Evolutionary conservation across 2,113 vertebrate genomes (phyloP), one percentile per base, ranked within the genome.

Genomic region (Thymallus thymallus): DNA sequence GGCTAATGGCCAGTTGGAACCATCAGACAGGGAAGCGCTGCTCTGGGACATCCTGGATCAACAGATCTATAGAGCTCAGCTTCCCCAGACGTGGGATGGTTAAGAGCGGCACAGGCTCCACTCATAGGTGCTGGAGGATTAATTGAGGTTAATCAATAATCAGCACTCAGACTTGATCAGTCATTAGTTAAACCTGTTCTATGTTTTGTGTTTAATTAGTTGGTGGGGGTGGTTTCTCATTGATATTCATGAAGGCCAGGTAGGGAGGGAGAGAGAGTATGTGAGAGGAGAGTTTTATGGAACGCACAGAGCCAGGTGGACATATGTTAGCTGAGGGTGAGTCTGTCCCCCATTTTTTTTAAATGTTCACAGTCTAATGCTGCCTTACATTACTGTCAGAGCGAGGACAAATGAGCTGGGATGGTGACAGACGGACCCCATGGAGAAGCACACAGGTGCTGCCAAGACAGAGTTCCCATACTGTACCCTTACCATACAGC

Each of bases 181-280:
- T 56, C 24, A 56, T 64, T 64, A 51, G 45, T 68, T 26, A 68
- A n/a, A 12, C 14, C 22, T 66, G 22, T 60, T 48, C 55, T 76
- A 30, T 56, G 35, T 64, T 74, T 71, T 24, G 10, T 76, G 69
- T 51, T 18, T 51, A 2, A 23, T 30, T 70, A 24, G 23, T 66
- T 68, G 72, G 76, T 78, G 77, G 81, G 51, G 51, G 14, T 1
- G 5, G 84, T 84, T 76, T 70, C 80, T 82, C 77, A 82, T 83
- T 88, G 77, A 90, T 85, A 85, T 85, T 88, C 84, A 82, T 71
- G 74, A 2, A 74, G 71, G 68, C 69, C 24, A 71, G 60, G 67
- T 35, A 35, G 30, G 16, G 64, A 69, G 55, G 68, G 56, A 79
- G 60, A 76, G 79, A 81, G 75, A 67, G 23, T 61, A 81, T 84